phyloP scores from a whole-genome alignment of 1,140 invertebrate genomes.

The Heliconius hewitsoni region DNA sequence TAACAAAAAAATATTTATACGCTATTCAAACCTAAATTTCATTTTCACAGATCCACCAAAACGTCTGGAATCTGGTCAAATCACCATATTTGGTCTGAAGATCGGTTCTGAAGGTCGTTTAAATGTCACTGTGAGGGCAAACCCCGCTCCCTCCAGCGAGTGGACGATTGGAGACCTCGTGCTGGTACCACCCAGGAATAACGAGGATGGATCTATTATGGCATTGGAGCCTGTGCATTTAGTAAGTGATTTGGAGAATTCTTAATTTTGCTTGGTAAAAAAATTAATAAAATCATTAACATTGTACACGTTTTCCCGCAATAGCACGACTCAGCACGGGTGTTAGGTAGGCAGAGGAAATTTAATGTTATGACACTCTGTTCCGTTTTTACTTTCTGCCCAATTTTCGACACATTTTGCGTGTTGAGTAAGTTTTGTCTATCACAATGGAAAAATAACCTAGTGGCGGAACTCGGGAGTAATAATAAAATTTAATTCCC shows the following conservation, averaged over 20 bases:
- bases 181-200: conserved; percentile 80
- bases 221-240: conserved; percentile 79
- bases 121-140: conserved; percentile 85
- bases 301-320: too few species aligned
- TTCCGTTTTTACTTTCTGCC: too few species aligned
- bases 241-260: conserved; percentile 43
- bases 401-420: too few species aligned
- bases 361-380: too few species aligned
- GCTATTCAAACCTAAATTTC: background rate
- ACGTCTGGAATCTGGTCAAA: conserved; percentile 70
- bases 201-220: conserved; percentile 74
- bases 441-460: too few species aligned
- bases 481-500: too few species aligned
- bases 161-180: conserved; percentile 84
- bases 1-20: background rate
- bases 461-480: background rate
- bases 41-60: conserved; percentile 83
- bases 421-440: too few species aligned
- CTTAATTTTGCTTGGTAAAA: background rate
- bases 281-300: background rate
- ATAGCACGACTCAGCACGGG: too few species aligned
- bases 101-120: conserved; percentile 85
- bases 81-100: conserved; percentile 86
- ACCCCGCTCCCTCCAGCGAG: conserved; percentile 84
- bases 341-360: too few species aligned